Evolutionary conservation across 2,888 invertebrate genomes (phyloP), one percentile per base, ranked within the genome.

Genomic region (Elysia crispata): DNA sequence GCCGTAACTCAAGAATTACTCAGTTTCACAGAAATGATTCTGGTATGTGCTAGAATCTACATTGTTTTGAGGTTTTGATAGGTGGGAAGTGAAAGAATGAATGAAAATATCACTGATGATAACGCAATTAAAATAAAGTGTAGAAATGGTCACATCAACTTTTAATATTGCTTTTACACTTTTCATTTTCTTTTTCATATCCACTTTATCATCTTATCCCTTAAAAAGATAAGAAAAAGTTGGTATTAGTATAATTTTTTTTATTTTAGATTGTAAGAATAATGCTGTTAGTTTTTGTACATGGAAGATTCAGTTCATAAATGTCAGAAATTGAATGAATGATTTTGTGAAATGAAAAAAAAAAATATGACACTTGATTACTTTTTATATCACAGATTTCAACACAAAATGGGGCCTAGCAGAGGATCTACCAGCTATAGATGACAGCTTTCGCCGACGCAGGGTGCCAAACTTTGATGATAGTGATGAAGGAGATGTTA

Each of bases 401-500:
- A 74, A 69, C 13, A 81, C 73, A 28, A 85, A 78, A 50, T 86
- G 86, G 86, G 84, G 84, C 18, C 70, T 86, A 25, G 84, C 83
- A 6, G 86, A 86, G 50, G 86, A 86, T 23, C 72, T 86, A 33
- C 85, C 84, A 23, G 81, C 83, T 18, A 81, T 85, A 30, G 82
- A 82, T 30, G 33, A 81, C 30, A 75, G 81, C 66, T 80, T 41
- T 30, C 28, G 41, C 13, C 18, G 57, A 28, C 20, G 18, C 25
- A 66, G 41, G 23, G 23, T 70, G 18, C 81, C 74, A 33, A 77
- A 81, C 33, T 70, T 73, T 64, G 74, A 73, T 30, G 72, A 72
- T 41, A 81, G 70, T 31, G 69, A 81, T 69, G 75, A 50, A 11
- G 77, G 60, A n/a, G 74, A 73, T 67, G 31, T 72, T 30, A 30